phyloP scores from a whole-genome alignment of 2,797 vertebrate species.

The Sebastes nivosus region DNA sequence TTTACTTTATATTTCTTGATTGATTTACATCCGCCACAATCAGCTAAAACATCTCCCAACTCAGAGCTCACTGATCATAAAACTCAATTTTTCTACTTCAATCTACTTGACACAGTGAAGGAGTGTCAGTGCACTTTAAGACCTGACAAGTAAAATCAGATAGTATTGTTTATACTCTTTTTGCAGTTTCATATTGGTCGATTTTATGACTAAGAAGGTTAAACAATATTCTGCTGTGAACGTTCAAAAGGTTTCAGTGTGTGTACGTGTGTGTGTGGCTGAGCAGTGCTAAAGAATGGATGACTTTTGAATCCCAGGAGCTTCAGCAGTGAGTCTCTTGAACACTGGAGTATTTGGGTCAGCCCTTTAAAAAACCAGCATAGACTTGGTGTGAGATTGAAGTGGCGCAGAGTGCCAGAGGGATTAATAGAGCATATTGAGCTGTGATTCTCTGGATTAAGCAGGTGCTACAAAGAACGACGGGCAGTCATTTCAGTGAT shows the following conservation, averaged over 20 bases:
- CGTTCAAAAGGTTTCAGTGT: conserved; percentile 8
- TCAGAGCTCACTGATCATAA: background rate
- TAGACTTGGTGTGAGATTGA: conserved; percentile 68
- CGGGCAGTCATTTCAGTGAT: conserved; percentile 41
- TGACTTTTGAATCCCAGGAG: conserved; percentile 74
- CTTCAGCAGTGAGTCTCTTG: conserved; percentile 67
- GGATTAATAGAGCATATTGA: conserved; percentile 80
- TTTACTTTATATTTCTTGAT: background rate
- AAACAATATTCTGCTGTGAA: conserved; percentile 11
- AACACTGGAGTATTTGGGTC: conserved; percentile 80
- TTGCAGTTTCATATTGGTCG: conserved; percentile 24
- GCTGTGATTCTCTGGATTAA: conserved; percentile 75
- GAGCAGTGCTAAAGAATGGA: conserved; percentile 68
- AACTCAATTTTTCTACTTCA: conserved; percentile 33
- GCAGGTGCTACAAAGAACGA: conserved; percentile 64
- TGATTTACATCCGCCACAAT: background rate
- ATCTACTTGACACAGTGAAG: conserved; percentile 48
- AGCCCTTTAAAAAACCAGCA: conserved; percentile 75
- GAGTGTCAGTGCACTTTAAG: conserved; percentile 38
- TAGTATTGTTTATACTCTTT: conserved; percentile 16
- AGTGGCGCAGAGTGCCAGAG: conserved; percentile 56
- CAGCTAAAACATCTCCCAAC: background rate
- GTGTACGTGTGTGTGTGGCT: background rate
- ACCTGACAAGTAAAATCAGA: conserved; percentile 34
- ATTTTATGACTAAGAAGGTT: conserved; percentile 3